Percentiles rank a stretch among this genome's conserved stretches.
Evolutionary conservation across 2,113 vertebrate species (phyloP).

Genomic region (Thamnophis sirtalis): DNA sequence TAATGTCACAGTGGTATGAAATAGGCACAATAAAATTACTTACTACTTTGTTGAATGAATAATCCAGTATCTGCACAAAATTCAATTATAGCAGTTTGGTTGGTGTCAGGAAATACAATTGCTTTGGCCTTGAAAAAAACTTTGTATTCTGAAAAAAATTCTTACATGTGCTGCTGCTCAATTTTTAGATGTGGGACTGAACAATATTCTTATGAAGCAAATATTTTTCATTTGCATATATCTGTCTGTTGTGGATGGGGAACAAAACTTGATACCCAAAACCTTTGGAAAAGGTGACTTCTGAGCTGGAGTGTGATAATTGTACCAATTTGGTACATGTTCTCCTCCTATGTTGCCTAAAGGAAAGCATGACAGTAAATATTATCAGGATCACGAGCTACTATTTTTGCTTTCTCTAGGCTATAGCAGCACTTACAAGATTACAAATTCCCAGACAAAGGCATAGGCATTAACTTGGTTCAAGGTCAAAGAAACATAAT

Average conservation of each 20-base stretch:
- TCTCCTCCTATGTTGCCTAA: not conserved
- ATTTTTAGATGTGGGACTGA: not conserved
- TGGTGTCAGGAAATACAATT: not conserved
- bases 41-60: not conserved
- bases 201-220: not conserved
- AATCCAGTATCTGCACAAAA: not conserved
- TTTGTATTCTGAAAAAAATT: not conserved
- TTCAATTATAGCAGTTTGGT: not conserved
- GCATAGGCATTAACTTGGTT: not conserved
- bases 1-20: not conserved
- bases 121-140: not conserved
- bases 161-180: not conserved
- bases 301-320: not conserved
- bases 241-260: not conserved
- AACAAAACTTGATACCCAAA: not conserved
- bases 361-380: not conserved
- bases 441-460: not conserved
- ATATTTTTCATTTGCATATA: not conserved
- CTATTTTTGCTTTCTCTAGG: not conserved
- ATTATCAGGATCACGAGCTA: not conserved
- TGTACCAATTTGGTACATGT: not conserved
- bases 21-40: not conserved
- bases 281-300: not conserved
- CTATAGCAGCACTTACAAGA: not conserved
- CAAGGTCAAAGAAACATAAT: not conserved